phyloP scores from a whole-genome alignment of 2,888 invertebrate species.

The Stegana nigrithorax region DNA sequence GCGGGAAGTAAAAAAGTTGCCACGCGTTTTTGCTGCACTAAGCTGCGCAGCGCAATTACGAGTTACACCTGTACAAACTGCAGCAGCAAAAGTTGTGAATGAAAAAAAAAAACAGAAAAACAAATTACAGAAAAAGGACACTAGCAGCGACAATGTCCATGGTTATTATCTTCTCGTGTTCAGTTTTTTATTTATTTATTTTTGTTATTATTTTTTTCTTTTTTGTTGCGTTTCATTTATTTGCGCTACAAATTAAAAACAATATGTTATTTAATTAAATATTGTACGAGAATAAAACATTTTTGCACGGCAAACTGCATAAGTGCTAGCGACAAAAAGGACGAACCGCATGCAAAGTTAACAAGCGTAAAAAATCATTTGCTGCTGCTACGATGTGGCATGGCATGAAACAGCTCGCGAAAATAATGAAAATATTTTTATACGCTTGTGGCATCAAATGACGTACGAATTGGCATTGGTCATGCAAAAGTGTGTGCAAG shows the following conservation, averaged over 20 bases:
- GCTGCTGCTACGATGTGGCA: too few relatives aligned
- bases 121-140: neutral
- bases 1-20: neutral
- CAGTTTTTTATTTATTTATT: too few relatives aligned
- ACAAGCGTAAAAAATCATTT: neutral
- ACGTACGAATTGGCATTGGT: neutral
- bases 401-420: too few relatives aligned
- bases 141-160: too few relatives aligned
- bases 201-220: too few relatives aligned
- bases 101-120: neutral
- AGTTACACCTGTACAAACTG: neutral
- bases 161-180: too few relatives aligned
- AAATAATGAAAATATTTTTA: too few relatives aligned
- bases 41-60: neutral
- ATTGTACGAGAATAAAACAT: neutral
- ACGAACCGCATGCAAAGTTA: neutral
- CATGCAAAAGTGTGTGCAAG: too few relatives aligned
- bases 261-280: neutral
- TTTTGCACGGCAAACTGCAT: too few relatives aligned
- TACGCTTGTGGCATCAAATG: too few relatives aligned
- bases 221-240: too few relatives aligned
- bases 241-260: neutral
- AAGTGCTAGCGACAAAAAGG: neutral
- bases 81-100: conserved; percentile 1
- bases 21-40: neutral